Base-by-base conservation (phyloP, 2,888 invertebrate genomes). In the Pandemis cinnamomeana region DNA sequence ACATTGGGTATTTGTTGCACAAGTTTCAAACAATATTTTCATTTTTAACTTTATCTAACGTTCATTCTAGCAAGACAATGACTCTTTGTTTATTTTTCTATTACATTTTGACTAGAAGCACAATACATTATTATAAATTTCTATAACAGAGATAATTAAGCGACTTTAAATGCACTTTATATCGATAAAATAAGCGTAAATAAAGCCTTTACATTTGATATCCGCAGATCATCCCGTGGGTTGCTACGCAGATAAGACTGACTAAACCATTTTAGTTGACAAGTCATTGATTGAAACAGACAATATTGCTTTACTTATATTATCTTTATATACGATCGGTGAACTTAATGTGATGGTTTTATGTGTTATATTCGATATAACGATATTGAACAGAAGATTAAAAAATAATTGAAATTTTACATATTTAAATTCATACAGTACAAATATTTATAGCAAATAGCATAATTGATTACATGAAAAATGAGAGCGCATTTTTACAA, bases 81-180 rank as follows among this genome's bases (percentile, higher is more conserved):
- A 41, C 20, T 41, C 11, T 5, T 8, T 58, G 5, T 27, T 58
- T 27, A 11, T 4, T 58, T 58, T 58, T 27, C 10, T 5, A 11
- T 11, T 61, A 60, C 70, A 66, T 60, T 61, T 67, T 74, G 74
- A 74, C 74, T 74, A 71, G 74, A 71, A 60, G 41, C 41, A 66
- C 60, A n/a, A n/a, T n/a, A n/a, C n/a, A n/a, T 27, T 69, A 73
- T 69, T 60, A 69, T 55, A 15, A 36, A 63, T 58, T 4, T n/a
- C 15, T 64, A 41, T 46, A 36, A 60, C 46, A 51, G 10, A 51
- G 20, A 67, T 53, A 67, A 53, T 58, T 36, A 67, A 62, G 27
- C 53, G 36, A 53, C 46, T 72, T 67, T 72, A 72, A 72, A 72
- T 72, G 72, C 72, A 72, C 15, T 63, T 62, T 42, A 41, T 42